These are phyloP conservation scores for Dipodomys stephensi DNA, from an alignment of 2,113 vertebrate species.

Conservation along the genomic window DNA sequence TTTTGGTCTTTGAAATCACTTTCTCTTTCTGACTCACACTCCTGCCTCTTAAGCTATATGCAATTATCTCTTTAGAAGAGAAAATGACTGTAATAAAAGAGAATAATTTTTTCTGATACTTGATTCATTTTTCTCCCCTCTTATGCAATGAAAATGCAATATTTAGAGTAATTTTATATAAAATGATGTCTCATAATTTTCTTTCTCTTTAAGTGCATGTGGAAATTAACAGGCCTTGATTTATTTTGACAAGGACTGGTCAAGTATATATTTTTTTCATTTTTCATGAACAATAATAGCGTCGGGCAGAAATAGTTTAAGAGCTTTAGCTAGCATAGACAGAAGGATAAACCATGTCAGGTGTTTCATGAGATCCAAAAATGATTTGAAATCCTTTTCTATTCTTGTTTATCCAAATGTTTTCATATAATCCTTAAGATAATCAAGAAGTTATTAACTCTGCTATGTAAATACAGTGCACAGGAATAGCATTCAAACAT, in stretches of 20 bases:
- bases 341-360: constrained; percentile 75
- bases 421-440: constrained; percentile 73
- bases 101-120: constrained; percentile 83
- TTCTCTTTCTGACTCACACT: constrained; percentile 74
- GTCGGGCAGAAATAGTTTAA: constrained; percentile 84
- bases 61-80: constrained; percentile 82
- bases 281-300: constrained; percentile 81
- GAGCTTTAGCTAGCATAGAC: constrained; percentile 76
- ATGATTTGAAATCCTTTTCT: constrained; percentile 74
- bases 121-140: constrained; percentile 80
- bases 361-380: constrained; percentile 75
- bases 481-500: constrained; percentile 5
- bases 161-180: constrained; percentile 84
- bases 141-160: constrained; percentile 83
- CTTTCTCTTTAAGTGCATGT: constrained; percentile 82
- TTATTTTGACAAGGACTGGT: constrained; percentile 84
- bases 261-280: constrained; percentile 73
- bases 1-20: constrained; percentile 74
- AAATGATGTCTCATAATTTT: constrained; percentile 83
- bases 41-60: constrained; percentile 80
- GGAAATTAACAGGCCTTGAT: constrained; percentile 83
- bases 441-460: constrained; percentile 65
- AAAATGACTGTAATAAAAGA: constrained; percentile 83
- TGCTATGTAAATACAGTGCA: constrained; percentile 43
- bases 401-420: constrained; percentile 58